Base-by-base conservation (phyloP, 2,113 vertebrate species). In the Hyperoodon ampullatus region DNA sequence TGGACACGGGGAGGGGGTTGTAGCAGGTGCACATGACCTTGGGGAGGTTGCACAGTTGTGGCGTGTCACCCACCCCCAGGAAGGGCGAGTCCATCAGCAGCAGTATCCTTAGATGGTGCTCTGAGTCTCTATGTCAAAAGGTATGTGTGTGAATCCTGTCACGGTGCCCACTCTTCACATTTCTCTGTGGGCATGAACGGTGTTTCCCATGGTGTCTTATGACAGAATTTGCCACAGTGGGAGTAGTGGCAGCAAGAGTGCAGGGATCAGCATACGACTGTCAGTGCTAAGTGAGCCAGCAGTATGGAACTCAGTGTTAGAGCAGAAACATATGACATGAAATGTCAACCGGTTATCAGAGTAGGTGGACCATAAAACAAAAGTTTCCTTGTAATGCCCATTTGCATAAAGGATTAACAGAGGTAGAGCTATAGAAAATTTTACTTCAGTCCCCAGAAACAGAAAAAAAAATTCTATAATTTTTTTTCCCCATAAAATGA, bases 1-100 rank as follows among this genome's bases (percentile, higher is more conserved):
- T 98, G 14, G 99, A 99, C 95, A 99, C 98, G 0, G 99, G 99
- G 97, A 99, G 98, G 1, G 99, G 98, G 96, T 99, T 99, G 0
- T 53, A 53, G 47, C 9, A 1, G 12, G 47, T 7, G 30, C 30
- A n/a, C 47, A 21, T 4, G 30, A 47, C 28, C 47, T 33, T 28
- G 30, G 44, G 0, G 5, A 77, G 44, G 16, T 12, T 11, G 15
- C 0, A 0, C 28, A 19, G 74, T 9, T 12, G 10, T 9, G 6
- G 9, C 9, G 2, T 53, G 28, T 5, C 18, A 26, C 30, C 33
- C 47, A 21, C 1, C 9, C 3, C 0, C 47, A 53, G 30, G 30
- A 33, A 77, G 42, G 16, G 55, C 8, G 30, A 33, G 74, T 53
- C 0, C 1, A 1, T 12, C 47, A 33, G 47, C 10, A 12, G 10